phyloP scores from a whole-genome alignment of 2,113 vertebrate genomes.

The Astur gentilis region DNA sequence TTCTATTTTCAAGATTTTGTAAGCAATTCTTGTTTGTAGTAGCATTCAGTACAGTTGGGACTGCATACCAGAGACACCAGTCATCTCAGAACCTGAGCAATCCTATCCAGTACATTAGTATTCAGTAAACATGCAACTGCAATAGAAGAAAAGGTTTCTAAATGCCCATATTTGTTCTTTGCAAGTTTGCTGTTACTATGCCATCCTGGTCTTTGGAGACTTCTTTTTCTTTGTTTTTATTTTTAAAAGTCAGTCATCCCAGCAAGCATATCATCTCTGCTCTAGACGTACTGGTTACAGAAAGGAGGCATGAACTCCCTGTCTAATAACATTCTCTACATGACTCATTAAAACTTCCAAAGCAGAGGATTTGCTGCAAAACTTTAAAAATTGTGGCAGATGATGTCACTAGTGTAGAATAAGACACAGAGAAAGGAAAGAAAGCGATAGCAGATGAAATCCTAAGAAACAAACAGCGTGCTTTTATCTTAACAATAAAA shows the following conservation, averaged over 20 bases:
- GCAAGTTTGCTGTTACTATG: not conserved
- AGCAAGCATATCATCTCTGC: not conserved
- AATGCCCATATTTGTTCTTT: not conserved
- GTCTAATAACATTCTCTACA: not conserved
- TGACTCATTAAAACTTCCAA: conserved; percentile 2
- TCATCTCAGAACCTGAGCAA: not conserved
- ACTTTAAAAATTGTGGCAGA: not conserved
- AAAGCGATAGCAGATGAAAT: not conserved
- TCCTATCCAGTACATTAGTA: not conserved
- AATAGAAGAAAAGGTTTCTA: not conserved
- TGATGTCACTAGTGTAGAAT: not conserved
- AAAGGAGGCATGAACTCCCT: not conserved
- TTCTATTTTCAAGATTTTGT: not conserved
- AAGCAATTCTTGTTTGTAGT: not conserved
- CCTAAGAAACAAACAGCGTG: conserved; percentile 10
- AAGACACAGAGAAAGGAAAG: not conserved
- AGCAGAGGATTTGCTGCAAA: not conserved
- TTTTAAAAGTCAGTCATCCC: not conserved
- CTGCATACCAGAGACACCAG: not conserved
- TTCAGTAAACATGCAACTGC: not conserved
- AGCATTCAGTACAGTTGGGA: not conserved
- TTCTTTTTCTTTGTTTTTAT: not conserved
- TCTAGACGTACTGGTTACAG: not conserved
- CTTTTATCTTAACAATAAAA: conserved; percentile 52
- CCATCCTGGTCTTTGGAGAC: not conserved